Evolutionary conservation across 2,888 invertebrate genomes (phyloP), one percentile per base, ranked within the genome.

Genomic region (Sepiola atlantica): DNA sequence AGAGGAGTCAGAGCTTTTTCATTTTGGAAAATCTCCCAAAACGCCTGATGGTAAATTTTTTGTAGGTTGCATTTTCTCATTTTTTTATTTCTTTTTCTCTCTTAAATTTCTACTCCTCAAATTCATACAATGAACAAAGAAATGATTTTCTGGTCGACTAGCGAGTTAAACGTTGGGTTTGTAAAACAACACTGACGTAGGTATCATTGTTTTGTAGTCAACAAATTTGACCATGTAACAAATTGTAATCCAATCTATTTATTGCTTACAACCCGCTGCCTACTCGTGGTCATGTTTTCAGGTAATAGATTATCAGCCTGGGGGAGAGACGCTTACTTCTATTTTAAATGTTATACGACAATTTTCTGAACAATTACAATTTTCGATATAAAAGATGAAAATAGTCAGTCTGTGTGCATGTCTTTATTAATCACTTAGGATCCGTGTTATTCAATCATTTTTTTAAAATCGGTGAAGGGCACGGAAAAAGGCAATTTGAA

Each of bases 131-230:
- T 77, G 77, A 77, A 77, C 77, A 77, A 77, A 77, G 77, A 77
- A 32, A 77, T 77, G 16, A 77, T 77, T 77, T 77, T 77, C 77
- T 77, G 77, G n/a, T 77, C 77, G n/a, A 77, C 77, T 77, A 32
- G 77, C 77, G 12, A 77, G 77, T n/a, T 77, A 77, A 77, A 77
- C 77, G n/a, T 16, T n/a, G n/a, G 16, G 12, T 77, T 77, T 77
- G 77, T 77, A 77, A 77, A 32, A 77, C n/a, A 77, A 77, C 77
- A 18, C 77, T 32, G n/a, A 32, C 77, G 16, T 77, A 77, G n/a
- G 18, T 77, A 77, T 77, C n/a, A 77, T 77, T 77, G n/a, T 77
- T 77, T 77, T 77, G 77, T 77, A n/a, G n/a, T 77, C 77, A 77
- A n/a, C n/a, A 77, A 77, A 77, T 77, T n/a, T 77, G 77, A 77